phyloP scores from a whole-genome alignment of 2,888 invertebrate species.

The Agonopterix alstromeriana region DNA sequence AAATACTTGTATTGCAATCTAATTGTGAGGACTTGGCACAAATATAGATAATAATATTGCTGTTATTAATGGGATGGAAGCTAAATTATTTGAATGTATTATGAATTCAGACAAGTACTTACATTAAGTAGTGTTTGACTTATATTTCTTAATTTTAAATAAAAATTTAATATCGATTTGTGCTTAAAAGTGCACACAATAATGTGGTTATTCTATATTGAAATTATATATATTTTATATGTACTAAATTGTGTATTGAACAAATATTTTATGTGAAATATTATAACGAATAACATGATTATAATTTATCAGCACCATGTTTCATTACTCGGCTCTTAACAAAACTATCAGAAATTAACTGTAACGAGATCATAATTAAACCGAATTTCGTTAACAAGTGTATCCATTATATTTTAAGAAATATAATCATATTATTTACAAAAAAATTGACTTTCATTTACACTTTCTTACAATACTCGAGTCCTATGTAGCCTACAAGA shows the following conservation, averaged over 20 bases:
- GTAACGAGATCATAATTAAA: constrained; percentile 34
- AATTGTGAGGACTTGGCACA: constrained; percentile 38
- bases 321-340: constrained; percentile 16
- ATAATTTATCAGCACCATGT: constrained; percentile 5
- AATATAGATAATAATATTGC: constrained; percentile 15
- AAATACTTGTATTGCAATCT: constrained; percentile 24
- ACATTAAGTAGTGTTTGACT: constrained; percentile 42
- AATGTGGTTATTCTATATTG: constrained; percentile 18
- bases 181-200: constrained; percentile 20
- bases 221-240: constrained; percentile 27
- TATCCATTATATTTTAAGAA: constrained; percentile 53
- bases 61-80: constrained; percentile 10
- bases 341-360: constrained; percentile 25
- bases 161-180: constrained; percentile 12
- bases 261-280: constrained; percentile 16
- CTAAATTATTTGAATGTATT: constrained; percentile 9
- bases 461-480: neutral
- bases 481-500: too few relatives aligned
- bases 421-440: constrained; percentile 59
- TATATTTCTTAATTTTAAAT: constrained; percentile 6
- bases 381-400: constrained; percentile 50
- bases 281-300: constrained; percentile 15
- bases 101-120: constrained; percentile 36
- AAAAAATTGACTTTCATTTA: constrained; percentile 2
- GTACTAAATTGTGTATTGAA: constrained; percentile 18